These are phyloP conservation scores for Mycteria americana DNA, from an alignment of 2,797 vertebrate species.

Conservation along the genomic window DNA sequence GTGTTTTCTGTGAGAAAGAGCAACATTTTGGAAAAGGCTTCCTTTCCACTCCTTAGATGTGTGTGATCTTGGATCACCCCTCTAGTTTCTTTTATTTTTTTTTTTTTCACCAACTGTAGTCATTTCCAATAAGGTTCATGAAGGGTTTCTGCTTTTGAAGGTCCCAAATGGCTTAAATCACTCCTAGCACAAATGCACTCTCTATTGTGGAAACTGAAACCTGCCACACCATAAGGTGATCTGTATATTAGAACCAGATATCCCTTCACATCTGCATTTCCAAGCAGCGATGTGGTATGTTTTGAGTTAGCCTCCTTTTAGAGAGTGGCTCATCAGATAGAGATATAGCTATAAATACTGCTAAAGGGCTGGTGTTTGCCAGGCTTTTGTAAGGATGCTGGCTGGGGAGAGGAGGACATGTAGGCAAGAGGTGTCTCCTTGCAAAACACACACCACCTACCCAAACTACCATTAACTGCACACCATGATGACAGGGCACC, in stretches of 20 bases:
- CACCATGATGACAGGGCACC: neutral
- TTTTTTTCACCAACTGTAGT: constrained; percentile 47
- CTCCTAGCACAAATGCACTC: constrained; percentile 63
- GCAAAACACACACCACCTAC: neutral
- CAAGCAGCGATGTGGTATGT: constrained; percentile 18
- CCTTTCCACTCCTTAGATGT: constrained; percentile 24
- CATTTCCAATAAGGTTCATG: constrained; percentile 68
- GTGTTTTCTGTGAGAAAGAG: constrained; percentile 13
- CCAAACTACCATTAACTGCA: neutral
- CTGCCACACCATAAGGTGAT: constrained; percentile 70
- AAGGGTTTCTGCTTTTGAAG: constrained; percentile 63
- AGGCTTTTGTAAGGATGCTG: neutral
- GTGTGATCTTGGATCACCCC: constrained; percentile 53
- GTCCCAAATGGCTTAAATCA: constrained; percentile 70
- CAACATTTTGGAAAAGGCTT: constrained; percentile 33
- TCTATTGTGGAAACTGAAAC: constrained; percentile 71
- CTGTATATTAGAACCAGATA: constrained; percentile 70
- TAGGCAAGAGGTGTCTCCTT: neutral
- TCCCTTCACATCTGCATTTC: constrained; percentile 59
- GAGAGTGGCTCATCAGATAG: constrained; percentile 51
- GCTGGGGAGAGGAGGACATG: neutral
- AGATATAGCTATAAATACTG: constrained; percentile 50
- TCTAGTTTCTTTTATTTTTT: constrained; percentile 25
- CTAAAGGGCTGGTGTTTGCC: neutral
- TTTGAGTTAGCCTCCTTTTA: constrained; percentile 62